Evolutionary conservation across 2,797 vertebrate genomes (phyloP).

Genomic region (Propithecus deckenii): DNA sequence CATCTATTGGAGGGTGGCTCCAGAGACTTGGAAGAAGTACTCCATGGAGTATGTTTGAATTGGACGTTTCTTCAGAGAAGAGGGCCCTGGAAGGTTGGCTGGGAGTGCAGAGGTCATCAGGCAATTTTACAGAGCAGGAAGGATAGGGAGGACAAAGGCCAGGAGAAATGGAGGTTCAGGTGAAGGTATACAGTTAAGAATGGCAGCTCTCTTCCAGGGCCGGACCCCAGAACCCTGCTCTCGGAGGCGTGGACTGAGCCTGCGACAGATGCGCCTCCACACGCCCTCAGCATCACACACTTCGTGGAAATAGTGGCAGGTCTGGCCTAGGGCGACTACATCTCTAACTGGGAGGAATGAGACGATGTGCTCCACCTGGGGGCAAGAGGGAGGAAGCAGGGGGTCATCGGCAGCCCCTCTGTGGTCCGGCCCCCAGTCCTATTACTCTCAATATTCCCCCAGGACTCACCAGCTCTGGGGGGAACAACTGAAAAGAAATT

Average conservation of each 20-base stretch:
- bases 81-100: background rate
- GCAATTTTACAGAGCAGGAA: background rate
- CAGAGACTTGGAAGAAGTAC: background rate
- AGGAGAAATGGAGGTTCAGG: background rate
- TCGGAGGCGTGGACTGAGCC: conserved; percentile 61
- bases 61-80: conserved; percentile 9
- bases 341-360: conserved; percentile 81
- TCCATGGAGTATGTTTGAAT: background rate
- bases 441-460: background rate
- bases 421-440: background rate
- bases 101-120: background rate
- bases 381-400: background rate
- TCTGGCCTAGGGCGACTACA: conserved; percentile 79
- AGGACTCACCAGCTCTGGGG: conserved; percentile 83
- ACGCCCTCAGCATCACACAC: conserved; percentile 78
- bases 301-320: conserved; percentile 80
- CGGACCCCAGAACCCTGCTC: conserved; percentile 58
- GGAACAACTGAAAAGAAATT: conserved; percentile 80
- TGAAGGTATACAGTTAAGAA: conserved; percentile 83
- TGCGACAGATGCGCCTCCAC: conserved; percentile 81
- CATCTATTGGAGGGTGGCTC: background rate
- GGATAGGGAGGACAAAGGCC: background rate
- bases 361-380: conserved; percentile 83
- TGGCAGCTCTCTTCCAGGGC: conserved; percentile 83
- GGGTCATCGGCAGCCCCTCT: background rate